Base-by-base conservation (phyloP, 2,888 invertebrate genomes). In the Ophioninae sp. region DNA sequence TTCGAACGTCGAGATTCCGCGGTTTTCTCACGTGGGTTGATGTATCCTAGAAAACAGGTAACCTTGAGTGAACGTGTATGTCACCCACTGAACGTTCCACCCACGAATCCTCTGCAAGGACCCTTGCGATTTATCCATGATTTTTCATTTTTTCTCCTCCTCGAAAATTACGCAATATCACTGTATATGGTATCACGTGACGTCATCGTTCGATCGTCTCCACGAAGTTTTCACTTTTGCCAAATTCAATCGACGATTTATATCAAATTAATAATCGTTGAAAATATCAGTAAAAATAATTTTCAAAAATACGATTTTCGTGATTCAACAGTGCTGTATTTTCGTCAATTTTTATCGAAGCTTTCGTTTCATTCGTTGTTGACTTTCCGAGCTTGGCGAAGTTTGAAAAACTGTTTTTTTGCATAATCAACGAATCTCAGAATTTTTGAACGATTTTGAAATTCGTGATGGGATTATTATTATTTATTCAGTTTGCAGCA, bases 1-100 rank as follows among this genome's bases (percentile, higher is more conserved):
- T 5, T 37, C 39, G 13, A 59, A 7, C 17, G 13, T 61, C n/a
- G 23, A 73, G 8, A 44, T 44, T 22, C 22, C 74, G 17, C 30
- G 68, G 71, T 67, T 65, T 37, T 22, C 13, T 22, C 13, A 17
- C 61, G 79, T 77, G 64, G 77, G 79, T 64, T 65, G 68, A 30
- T 68, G 39, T 17, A 30, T 69, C 61, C 17, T 22, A 61, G 13
- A 64, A 30, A 44, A 81, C 81, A 73, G 81, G 79, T 77, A 81
- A 79, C 84, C 83, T 84, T 83, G 81, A 73, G 17, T 65, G 13
- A 30, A 30, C 39, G 30, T 7, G 20, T 59, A 81, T 79, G 81
- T 77, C 78, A 80, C 44, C 71, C 30, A 72, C 63, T 64, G 20
- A 58, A 56, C 58, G 56, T 58, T 17, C 75, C 67, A 76, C 81